Base-by-base conservation (phyloP, 2,888 invertebrate genomes). In the Auanema sp. region DNA sequence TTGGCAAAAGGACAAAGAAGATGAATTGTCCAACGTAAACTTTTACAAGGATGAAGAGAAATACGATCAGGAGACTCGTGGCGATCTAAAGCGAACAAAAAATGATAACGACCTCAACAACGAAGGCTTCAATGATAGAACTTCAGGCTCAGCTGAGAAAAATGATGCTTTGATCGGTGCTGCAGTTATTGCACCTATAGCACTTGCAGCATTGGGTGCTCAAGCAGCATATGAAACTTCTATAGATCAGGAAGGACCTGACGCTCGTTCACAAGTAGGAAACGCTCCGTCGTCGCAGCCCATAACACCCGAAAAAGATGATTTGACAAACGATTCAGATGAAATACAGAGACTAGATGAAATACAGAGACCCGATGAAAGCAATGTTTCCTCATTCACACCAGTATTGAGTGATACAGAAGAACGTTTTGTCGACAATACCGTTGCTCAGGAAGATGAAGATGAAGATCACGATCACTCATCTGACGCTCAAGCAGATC, bases 21-120 rank as follows among this genome's bases (percentile, higher is more conserved):
- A 84, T 94, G 93, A 81, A 91, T 89, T 4, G 93, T 93, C 59
- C 92, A 90, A 16, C 97, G 87, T 85, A 93, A 95, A 69, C 94
- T 87, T 21, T 24, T 55, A 33, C 23, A 25, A 56, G 24, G 40
- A 56, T 42, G 41, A 25, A 11, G 40, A 55, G 3, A 25, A 16
- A 8, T 57, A 44, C 25, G 12, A 8, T n/a, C 23, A 57, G 21
- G 47, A 57, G 47, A 44, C 43, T 16, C 47, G 40, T 11, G 50
- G 47, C 23, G 50, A n/a, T 25, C 50, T 14, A 10, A 44, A 58
- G 24, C 58, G 16, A 16, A 23, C 49, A 8, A 40, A 47, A 49
- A 60, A 62, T 58, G 61, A 69, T 42, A 64, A 43, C 2, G 65
- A 59, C 21, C 53, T 58, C 50, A 66, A 68, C 14, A 61, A 60